Conservation (phyloP, 2,797 vertebrate species). For the Nannoperca australis region DNA sequence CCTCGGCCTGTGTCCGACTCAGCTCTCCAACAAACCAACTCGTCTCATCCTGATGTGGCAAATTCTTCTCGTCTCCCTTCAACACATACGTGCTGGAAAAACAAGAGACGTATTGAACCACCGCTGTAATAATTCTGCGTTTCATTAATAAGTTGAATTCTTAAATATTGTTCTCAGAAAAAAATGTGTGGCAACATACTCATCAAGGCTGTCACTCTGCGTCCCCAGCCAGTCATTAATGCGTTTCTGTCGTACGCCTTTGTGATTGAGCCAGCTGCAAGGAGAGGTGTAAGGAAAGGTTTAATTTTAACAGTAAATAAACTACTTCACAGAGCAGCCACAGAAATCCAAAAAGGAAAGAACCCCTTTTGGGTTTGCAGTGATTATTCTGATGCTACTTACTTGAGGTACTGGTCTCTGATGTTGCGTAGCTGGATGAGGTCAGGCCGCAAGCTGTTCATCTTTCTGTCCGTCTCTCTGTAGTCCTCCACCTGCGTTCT, state of each 20-base stretch:
- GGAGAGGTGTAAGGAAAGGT: slow-evolving; percentile 5
- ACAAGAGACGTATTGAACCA: background rate
- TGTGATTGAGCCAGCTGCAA: slow-evolving; percentile 97
- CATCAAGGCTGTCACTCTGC: slow-evolving; percentile 93
- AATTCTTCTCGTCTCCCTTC: slow-evolving; percentile 92
- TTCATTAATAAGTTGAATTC: background rate
- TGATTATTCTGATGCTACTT: slow-evolving; percentile 68
- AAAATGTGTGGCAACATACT: slow-evolving; percentile 86
- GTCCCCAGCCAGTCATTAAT: slow-evolving; percentile 98
- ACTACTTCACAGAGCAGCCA: background rate
- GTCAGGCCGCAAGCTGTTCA: slow-evolving; percentile 98
- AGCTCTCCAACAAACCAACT: slow-evolving; percentile 97
- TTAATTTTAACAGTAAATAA: slow-evolving; percentile 9
- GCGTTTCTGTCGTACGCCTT: slow-evolving; percentile 97
- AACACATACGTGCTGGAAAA: slow-evolving; percentile 89
- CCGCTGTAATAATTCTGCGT: background rate
- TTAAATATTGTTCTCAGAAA: background rate
- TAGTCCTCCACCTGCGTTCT: slow-evolving; percentile 98
- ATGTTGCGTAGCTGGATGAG: slow-evolving; percentile 98
- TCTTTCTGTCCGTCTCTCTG: slow-evolving; percentile 98
- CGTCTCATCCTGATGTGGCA: slow-evolving; percentile 93
- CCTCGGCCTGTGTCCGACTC: slow-evolving; percentile 94
- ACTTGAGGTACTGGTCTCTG: slow-evolving; percentile 99
- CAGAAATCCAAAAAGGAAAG: no score
- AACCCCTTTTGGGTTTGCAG: background rate